phyloP scores from a whole-genome alignment of 2,113 vertebrate species.

The Columbina picui region DNA sequence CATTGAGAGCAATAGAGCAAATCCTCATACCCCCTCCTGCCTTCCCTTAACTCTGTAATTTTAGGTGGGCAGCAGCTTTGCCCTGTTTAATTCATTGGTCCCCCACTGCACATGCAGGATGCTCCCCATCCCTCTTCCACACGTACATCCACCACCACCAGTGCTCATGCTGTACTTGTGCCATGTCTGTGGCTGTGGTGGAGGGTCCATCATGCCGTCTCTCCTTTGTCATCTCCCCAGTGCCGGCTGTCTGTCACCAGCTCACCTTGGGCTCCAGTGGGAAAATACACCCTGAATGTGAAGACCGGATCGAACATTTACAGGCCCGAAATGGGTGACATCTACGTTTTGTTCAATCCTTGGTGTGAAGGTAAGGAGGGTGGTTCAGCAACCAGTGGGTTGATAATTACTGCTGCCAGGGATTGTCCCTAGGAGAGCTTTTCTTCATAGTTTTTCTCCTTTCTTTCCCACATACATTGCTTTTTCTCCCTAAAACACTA shows the following conservation, averaged over 20 bases:
- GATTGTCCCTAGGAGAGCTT: background rate
- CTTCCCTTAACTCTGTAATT: background rate
- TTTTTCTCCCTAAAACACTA: background rate
- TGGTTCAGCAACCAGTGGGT: rapidly evolving
- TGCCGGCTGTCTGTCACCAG: slow-evolving; percentile 57
- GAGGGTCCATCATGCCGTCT: background rate
- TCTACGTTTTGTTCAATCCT: slow-evolving; percentile 77
- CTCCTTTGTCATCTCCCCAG: slow-evolving; percentile 34
- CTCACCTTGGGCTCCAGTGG: slow-evolving; percentile 35
- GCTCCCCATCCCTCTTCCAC: rapidly evolving
- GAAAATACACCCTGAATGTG: slow-evolving; percentile 60
- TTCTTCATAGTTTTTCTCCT: background rate
- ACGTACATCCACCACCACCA: background rate
- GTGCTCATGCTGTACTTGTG: rapidly evolving
- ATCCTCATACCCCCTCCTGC: background rate
- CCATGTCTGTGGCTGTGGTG: background rate
- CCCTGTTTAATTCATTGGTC: background rate
- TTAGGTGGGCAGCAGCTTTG: background rate
- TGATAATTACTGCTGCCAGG: background rate
- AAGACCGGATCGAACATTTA: slow-evolving; percentile 26
- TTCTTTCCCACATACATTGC: background rate
- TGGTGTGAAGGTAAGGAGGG: slow-evolving; percentile 74
- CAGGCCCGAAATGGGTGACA: background rate
- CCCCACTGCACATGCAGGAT: rapidly evolving
- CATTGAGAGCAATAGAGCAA: background rate